Evolutionary conservation across 1,140 invertebrate species (phyloP), one percentile per base, ranked within the genome.

Genomic region (Scaptomyza hsui): DNA sequence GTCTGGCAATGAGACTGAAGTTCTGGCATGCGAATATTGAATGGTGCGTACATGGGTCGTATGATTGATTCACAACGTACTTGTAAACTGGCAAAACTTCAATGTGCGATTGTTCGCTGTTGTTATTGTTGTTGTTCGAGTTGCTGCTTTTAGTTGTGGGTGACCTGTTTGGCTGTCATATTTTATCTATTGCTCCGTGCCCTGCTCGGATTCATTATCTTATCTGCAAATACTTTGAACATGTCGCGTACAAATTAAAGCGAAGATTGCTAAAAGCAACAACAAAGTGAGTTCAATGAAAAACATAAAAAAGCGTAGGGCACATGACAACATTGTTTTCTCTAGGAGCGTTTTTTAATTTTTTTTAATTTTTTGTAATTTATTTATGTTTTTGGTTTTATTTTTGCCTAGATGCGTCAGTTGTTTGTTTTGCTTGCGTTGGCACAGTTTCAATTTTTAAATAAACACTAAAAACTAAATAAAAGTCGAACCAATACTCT

Each of bases 401-500:
- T n/a, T 52, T 68, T 65, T 45, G 32, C 35, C 51, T 75, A 64
- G 63, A 42, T 52, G 49, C 55, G 56, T 61, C 51, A 71, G 45
- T 39, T 26, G n/a, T 60, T 52, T 7, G 52, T 32, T 67, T 52
- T 35, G 61, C 59, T 68, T 61, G 67, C 61, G 67, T 73, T 74
- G 79, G 74, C 73, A 77, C 55, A 48, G 15, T 72, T 55, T 52
- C 24, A 44, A 52, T 51, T 75, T 59, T 29, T 69, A 75, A 80
- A 61, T 64, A 65, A 77, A 63, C 45, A 57, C 82, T 85, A 85
- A 71, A 86, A 86, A 85, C 81, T 85, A 85, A 85, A 85, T 85
- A 86, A 86, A 86, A 79, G 59, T 72, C 72, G 59, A 57, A 72
- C 62, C 55, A 72, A 69, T 69, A 65, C 47, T 56, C 76, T 24